phyloP scores from a whole-genome alignment of 2,888 invertebrate genomes.

The Fragum whitleyi region DNA sequence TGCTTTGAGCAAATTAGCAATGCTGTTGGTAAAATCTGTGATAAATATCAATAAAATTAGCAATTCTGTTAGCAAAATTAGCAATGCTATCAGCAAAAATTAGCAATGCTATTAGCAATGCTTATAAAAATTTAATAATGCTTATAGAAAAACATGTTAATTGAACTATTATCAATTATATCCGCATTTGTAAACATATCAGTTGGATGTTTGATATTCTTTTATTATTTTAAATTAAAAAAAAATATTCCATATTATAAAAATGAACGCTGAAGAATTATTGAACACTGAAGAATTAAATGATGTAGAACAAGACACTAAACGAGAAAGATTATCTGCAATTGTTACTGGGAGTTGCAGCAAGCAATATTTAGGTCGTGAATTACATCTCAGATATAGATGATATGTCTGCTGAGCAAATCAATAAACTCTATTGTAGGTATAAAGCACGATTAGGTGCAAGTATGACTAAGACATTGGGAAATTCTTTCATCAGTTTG shows the following conservation, averaged over 20 bases:
- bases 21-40: not conserved
- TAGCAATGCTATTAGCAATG: constrained; percentile 12
- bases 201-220: constrained; percentile 43
- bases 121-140: constrained; percentile 34
- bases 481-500: constrained; percentile 45
- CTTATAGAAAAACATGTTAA: constrained; percentile 38
- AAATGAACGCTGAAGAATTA: constrained; percentile 52
- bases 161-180: constrained; percentile 44
- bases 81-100: constrained; percentile 24
- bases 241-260: constrained; percentile 37
- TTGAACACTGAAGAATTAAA: constrained; percentile 29
- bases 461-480: constrained; percentile 56
- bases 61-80: constrained; percentile 13
- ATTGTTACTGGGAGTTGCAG: constrained; percentile 49
- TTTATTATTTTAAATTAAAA: constrained; percentile 48
- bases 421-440: constrained; percentile 50
- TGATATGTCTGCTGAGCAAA: constrained; percentile 43
- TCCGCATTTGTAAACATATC: constrained; percentile 33
- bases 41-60: constrained; percentile 4
- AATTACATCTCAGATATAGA: constrained; percentile 46
- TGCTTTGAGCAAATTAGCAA: not conserved
- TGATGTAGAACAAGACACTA: constrained; percentile 32
- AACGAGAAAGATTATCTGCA: constrained; percentile 50
- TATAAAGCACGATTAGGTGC: constrained; percentile 52
- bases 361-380: constrained; percentile 50